A percentile compares a stretch with the other conserved stretches of the same genome.
Evolutionary conservation across 2,888 invertebrate species (phyloP).

Genomic region (Chironomus tentans): DNA sequence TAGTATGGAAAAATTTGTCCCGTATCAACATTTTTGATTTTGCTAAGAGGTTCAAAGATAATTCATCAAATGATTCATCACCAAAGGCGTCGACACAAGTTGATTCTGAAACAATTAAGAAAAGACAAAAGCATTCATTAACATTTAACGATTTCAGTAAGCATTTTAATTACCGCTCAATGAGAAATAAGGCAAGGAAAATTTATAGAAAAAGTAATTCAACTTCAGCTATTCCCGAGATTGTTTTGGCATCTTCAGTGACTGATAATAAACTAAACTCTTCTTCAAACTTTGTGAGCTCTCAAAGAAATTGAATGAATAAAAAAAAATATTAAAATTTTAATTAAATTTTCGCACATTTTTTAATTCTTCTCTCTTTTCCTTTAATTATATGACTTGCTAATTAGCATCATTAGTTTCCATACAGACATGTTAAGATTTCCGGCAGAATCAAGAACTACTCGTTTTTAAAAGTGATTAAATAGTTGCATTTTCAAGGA

Average conservation of each 20-base stretch:
- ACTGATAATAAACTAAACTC: not conserved
- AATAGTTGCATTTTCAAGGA: not conserved
- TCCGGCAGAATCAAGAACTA: not conserved
- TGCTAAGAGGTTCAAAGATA: conserved; percentile 11
- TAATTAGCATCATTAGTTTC: not conserved
- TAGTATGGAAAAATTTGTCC: conserved; percentile 16
- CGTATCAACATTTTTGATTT: conserved; percentile 22
- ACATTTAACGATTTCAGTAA: conserved; percentile 13
- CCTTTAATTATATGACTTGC: not conserved
- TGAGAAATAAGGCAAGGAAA: conserved; percentile 19
- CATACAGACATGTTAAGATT: not conserved
- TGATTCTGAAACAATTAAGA: not conserved
- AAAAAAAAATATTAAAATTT: not conserved
- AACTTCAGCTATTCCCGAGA: not conserved
- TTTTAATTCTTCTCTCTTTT: not conserved
- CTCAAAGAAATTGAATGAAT: no score
- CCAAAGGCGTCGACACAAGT: not conserved
- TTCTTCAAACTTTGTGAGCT: not conserved
- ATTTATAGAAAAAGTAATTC: conserved; percentile 9
- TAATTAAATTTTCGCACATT: not conserved
- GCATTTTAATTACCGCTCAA: conserved; percentile 23
- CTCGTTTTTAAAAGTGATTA: not conserved
- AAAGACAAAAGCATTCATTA: conserved; percentile 12
- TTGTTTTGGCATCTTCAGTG: no score
- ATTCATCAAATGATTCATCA: not conserved